Base-by-base conservation (phyloP, 2,797 vertebrate species). In the Pachyuromys duprasi region DNA sequence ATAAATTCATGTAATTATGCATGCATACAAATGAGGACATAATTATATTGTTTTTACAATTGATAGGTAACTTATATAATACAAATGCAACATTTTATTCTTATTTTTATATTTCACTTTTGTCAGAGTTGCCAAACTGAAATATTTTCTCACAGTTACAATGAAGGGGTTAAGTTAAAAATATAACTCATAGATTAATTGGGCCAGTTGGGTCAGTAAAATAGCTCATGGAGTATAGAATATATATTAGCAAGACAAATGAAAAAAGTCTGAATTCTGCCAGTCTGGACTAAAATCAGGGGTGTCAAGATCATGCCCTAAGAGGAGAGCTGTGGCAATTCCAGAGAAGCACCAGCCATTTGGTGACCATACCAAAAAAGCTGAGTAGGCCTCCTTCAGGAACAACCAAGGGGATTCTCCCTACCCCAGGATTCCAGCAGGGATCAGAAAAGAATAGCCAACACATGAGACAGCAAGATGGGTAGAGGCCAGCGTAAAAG, bases 171-270 rank as follows among this genome's bases (percentile, higher is more conserved):
- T 92, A 96, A 79, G 82, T 97, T 93, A 96, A 97, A 96, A 93
- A 93, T 96, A 92, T 96, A 96, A 92, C 95, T 96, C 78, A 83
- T 72, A 94, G 69, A 95, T 90, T 90, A 97, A 97, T 89, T 96
- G 82, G 45, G 95, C 94, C 55, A 91, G 65, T 39, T 92, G 28
- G 65, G 36, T 96, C 81, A 95, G 95, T 90, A 93, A 97, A 92
- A 95, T 95, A 45, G 84, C n/a, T 95, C 82, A 53, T 91, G 67
- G 6, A 86, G 93, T 94, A 86, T 94, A 96, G 4, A 96, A 82
- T 89, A 94, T 93, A 20, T 86, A 96, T 92, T 94, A 93, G 69
- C 42, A 93, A 95, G 86, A 95, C 69, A 96, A 95, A 96, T n/a
- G n/a, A 28, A 42, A 72, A 88, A 93, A 88, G 9, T 82, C 60